Base-by-base conservation (phyloP, 2,113 vertebrate genomes). In the Hiodon tergisus region DNA sequence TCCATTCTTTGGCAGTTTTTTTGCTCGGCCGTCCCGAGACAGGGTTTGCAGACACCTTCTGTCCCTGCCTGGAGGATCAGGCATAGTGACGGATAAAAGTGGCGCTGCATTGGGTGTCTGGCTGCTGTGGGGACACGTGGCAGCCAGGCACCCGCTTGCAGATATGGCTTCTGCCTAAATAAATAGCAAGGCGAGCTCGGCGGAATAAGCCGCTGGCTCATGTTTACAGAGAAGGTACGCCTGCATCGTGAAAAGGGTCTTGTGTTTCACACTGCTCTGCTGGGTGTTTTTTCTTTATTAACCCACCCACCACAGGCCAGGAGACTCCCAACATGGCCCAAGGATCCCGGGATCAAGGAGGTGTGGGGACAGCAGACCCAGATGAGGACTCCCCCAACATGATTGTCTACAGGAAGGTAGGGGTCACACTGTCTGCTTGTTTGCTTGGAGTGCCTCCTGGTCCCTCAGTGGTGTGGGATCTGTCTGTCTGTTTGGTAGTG, bases 351-450 rank as follows among this genome's bases (percentile, higher is more conserved):
- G 94, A 96, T 72, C 89, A 90, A 59, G 90, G 82, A 79, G 86
- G 85, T 0, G 84, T 79, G 11, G 92, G 91, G 81, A 80, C 80
- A 0, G 71, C 86, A 2, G 94, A 98, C 75, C 90, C 93, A 9
- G 95, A 98, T 76, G 96, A 97, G 73, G 94, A 90, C 75, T 96
- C 96, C 82, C 95, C 96, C n/a, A 97, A 98, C 75, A 97, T 95
- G 94, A 97, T 97, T 5, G 95, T 97, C 92, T 97, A 95, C 92
- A 93, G 93, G 88, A 98, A 97, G 92, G 96, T 94, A 94, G 91
- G 90, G 7, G 59, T 5, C 31, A 31, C 31, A 31, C 31, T 31
- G 31, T 31, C 31, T 31, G 31, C 31, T 31, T 31, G 31, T 31
- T 31, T 31, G 31, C 31, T 31, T 31, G 31, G 31, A 31, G 31